Evolutionary conservation across 2,888 invertebrate genomes (phyloP), one percentile per base, ranked within the genome.

Genomic region (Hedychridium roseum): DNA sequence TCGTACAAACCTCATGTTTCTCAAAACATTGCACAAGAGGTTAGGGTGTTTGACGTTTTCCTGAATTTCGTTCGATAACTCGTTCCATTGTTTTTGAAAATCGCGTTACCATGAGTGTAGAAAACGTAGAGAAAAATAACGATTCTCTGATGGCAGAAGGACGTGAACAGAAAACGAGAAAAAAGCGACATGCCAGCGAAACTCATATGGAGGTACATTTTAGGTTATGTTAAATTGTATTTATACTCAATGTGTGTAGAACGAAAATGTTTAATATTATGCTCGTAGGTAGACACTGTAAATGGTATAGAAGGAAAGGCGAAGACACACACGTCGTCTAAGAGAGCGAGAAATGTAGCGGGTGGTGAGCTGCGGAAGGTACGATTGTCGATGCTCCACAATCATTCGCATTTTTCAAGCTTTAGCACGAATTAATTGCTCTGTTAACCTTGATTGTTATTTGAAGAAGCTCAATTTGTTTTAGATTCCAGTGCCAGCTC

Each of bases 401-500:
- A n/a, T n/a, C n/a, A n/a, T n/a, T n/a, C n/a, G n/a, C n/a, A n/a
- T n/a, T n/a, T n/a, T n/a, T n/a, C 7, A 26, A 40, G 5, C 30
- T 27, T 23, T 17, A 36, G 12, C 1, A 9, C 17, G 3, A 28
- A 23, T 42, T 11, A 31, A 30, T 3, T n/a, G 9, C 15, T 12
- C 5, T 27, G 28, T 21, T 28, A 16, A 30, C 18, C 18, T 2
- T 17, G n/a, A 12, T 23, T 23, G 2, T 21, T 32, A 21, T 37
- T 28, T 12, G 17, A 36, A n/a, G 3, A 7, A 16, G 12, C 16
- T 28, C 11, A 42, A 37, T 46, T 11, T 35, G 55, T 18, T 50
- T 49, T 49, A 78, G 78, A 44, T 99, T 26, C 81, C 91, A 4
- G 94, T 99, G n/a, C 99, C 99, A 9, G 84, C 91, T 3, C 93